Conservation (phyloP, 2,797 vertebrate species). For the Ctenosaura bakeri region DNA sequence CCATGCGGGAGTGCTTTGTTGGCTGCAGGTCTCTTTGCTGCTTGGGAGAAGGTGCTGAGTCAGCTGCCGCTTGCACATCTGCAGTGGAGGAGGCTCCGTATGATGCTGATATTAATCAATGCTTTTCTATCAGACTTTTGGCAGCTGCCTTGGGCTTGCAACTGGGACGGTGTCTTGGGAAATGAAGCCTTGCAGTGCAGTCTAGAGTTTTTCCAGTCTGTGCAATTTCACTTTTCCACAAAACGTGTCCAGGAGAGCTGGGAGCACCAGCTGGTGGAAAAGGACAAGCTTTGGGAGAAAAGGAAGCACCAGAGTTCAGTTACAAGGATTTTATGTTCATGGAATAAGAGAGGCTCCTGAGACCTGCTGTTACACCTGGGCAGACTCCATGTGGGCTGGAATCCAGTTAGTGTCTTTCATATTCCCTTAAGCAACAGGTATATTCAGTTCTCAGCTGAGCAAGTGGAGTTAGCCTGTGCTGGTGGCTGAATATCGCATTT, state of each 20-base stretch:
- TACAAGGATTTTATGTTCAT: neutral
- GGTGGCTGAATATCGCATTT: too few relatives aligned
- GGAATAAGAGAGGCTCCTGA: neutral
- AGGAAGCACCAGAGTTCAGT: neutral
- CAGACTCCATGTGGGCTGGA: too few relatives aligned
- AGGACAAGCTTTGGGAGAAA: neutral
- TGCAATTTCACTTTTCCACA: neutral
- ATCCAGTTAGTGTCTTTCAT: too few relatives aligned
- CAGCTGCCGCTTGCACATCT: constrained; percentile 70
- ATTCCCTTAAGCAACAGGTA: too few relatives aligned
- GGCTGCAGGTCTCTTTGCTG: constrained; percentile 34
- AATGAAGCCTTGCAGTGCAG: neutral
- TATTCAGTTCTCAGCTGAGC: too few relatives aligned
- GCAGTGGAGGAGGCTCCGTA: constrained; percentile 18
- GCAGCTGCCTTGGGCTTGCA: constrained; percentile 28
- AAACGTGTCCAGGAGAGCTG: accelerated
- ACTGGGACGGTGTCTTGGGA: constrained; percentile 57
- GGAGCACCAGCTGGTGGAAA: neutral
- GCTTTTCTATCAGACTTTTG: constrained; percentile 10
- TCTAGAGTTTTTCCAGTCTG: neutral
- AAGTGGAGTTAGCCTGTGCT: too few relatives aligned
- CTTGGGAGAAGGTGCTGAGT: constrained; percentile 50
- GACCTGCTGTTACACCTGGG: too few relatives aligned
- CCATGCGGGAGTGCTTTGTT: neutral
- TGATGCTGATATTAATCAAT: constrained; percentile 9